Evolutionary conservation across 2,797 vertebrate species (phyloP).

Genomic region (Chiroxiphia lanceolata): DNA sequence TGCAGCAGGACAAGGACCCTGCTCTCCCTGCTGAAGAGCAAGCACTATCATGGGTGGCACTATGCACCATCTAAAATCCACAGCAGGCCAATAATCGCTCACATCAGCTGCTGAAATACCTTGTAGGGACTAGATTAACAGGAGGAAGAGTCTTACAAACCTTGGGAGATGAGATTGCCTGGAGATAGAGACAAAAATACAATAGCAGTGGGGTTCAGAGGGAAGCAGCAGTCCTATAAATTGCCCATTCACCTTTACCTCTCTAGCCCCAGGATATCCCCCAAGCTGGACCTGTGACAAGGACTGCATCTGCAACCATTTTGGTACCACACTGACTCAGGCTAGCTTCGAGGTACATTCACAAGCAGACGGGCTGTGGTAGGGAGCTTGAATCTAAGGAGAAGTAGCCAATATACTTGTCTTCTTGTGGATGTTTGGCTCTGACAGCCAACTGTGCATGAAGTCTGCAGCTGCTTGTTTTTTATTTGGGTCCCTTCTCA

Average conservation of each 20-base stretch:
- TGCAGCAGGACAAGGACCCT: neutral
- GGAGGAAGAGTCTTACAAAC: neutral
- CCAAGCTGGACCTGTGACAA: neutral
- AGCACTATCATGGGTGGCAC: neutral
- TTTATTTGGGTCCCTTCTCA: neutral
- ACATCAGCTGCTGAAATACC: neutral
- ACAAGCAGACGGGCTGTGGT: neutral
- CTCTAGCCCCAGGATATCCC: neutral
- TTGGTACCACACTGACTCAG: neutral
- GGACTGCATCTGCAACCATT: neutral
- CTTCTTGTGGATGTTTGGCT: conserved; percentile 7
- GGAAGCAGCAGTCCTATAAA: neutral
- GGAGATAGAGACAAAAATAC: neutral
- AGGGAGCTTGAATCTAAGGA: conserved; percentile 1
- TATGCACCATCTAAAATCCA: neutral
- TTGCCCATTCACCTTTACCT: conserved; percentile 4
- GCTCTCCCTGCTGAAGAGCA: neutral
- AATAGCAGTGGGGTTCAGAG: neutral
- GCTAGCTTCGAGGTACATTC: neutral
- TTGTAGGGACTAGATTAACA: neutral
- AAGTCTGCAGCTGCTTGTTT: conserved; percentile 3
- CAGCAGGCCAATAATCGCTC: neutral
- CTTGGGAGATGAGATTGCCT: neutral
- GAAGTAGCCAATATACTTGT: neutral
- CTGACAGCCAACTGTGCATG: neutral